phyloP scores from a whole-genome alignment of 2,113 vertebrate genomes.

The Patagioenas fasciata region DNA sequence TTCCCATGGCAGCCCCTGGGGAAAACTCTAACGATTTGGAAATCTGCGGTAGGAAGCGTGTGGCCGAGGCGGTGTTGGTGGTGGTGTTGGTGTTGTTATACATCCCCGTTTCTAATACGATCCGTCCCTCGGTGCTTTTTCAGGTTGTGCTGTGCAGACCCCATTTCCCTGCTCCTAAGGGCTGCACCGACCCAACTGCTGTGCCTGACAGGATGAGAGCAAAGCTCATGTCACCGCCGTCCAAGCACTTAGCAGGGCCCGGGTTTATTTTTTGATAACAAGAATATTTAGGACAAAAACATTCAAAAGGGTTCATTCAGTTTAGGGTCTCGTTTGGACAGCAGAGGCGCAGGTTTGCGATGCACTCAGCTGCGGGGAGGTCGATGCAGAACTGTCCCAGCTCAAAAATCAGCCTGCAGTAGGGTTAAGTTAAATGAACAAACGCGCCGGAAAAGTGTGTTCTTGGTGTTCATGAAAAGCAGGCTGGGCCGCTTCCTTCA shows the following conservation, averaged over 20 bases:
- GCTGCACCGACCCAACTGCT: neutral
- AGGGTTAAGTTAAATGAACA: neutral
- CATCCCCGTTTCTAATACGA: neutral
- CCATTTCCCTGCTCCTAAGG: neutral
- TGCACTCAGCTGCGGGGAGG: neutral
- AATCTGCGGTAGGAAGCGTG: fast-evolving
- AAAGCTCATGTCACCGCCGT: neutral
- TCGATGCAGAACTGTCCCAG: fast-evolving
- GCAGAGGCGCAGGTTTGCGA: neutral
- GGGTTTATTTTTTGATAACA: neutral
- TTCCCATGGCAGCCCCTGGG: neutral
- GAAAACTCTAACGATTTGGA: no score
- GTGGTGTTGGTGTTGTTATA: neutral
- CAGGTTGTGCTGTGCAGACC: neutral
- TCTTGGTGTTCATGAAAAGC: neutral
- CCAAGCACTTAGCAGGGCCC: neutral
- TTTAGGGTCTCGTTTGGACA: neutral
- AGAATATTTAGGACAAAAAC: neutral
- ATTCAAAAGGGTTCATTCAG: neutral
- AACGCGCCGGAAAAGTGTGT: neutral
- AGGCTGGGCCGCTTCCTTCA: neutral
- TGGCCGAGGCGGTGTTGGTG: neutral
- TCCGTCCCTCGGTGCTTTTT: fast-evolving
- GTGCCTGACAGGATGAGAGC: neutral
- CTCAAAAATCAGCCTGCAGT: neutral